Conservation (phyloP, 2,113 vertebrate genomes). For the Phylloscopus trochiloides region DNA sequence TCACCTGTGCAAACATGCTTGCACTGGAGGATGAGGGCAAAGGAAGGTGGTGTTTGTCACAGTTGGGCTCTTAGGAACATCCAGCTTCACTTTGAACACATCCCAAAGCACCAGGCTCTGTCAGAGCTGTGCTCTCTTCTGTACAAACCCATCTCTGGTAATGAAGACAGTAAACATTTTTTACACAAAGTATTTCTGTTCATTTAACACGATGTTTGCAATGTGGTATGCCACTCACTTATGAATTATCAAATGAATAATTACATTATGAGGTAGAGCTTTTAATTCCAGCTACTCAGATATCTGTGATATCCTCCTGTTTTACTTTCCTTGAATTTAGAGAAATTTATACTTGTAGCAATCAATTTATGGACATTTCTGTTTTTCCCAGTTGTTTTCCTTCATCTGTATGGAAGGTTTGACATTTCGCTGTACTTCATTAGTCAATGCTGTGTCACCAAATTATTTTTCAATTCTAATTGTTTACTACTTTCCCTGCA, state of each 20-base stretch:
- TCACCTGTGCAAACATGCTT: background rate
- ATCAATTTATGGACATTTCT: background rate
- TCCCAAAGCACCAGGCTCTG: background rate
- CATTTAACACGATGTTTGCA: background rate
- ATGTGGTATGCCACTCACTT: background rate
- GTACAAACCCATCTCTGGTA: background rate
- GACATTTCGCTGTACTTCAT: background rate
- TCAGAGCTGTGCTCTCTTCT: background rate
- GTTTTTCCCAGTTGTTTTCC: background rate
- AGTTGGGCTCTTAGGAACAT: accelerated
- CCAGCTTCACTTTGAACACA: accelerated
- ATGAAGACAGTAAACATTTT: background rate
- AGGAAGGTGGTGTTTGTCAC: background rate
- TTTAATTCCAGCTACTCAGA: background rate
- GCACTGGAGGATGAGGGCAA: background rate
- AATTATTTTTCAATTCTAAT: background rate
- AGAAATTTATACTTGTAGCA: background rate
- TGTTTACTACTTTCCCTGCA: background rate
- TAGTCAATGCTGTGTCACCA: background rate
- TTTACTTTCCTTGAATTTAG: background rate
- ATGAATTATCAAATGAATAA: background rate
- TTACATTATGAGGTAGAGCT: background rate
- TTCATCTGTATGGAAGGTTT: background rate
- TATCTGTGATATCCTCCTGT: background rate
- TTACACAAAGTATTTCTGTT: background rate